Conservation (phyloP, 2,888 invertebrate genomes). For the Acrobeloides nanus region DNA sequence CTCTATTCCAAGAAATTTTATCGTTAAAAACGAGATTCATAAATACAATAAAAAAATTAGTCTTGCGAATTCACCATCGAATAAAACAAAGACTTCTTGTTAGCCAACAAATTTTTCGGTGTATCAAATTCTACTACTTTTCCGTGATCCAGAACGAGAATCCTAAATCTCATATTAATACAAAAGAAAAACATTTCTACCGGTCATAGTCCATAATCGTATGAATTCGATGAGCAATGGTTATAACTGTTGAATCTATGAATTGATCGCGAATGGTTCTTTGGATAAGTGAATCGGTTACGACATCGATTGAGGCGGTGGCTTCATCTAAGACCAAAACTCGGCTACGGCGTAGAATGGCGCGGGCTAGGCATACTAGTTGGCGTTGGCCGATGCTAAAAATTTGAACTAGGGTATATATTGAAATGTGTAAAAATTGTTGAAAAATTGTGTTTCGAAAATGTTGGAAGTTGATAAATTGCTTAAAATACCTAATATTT, state of each 20-base stretch:
- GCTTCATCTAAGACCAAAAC: slow-evolving; percentile 63
- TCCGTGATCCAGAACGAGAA: slow-evolving; percentile 56
- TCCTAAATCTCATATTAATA: slow-evolving; percentile 34
- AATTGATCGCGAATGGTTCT: slow-evolving; percentile 67
- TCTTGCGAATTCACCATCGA: slow-evolving; percentile 51
- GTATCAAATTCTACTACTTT: slow-evolving; percentile 55
- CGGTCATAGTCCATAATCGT: slow-evolving; percentile 79
- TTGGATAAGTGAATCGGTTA: slow-evolving; percentile 57
- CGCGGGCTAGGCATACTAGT: slow-evolving; percentile 58
- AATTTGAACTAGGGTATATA: slow-evolving; percentile 2
- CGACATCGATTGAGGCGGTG: slow-evolving; percentile 56
- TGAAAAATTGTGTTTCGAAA: slow-evolving; percentile 7
- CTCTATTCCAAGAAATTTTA: too few relatives aligned
- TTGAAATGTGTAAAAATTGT: neutral
- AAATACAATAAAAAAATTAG: too few relatives aligned
- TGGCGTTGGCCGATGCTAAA: slow-evolving; percentile 59
- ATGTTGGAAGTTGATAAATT: slow-evolving; percentile 4
- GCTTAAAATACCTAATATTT: slow-evolving; percentile 62
- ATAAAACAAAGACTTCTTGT: slow-evolving; percentile 54
- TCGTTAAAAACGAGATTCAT: too few relatives aligned
- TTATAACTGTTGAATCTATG: slow-evolving; percentile 63
- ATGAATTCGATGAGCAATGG: slow-evolving; percentile 74
- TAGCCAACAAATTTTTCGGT: slow-evolving; percentile 52
- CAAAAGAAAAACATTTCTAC: slow-evolving; percentile 16
- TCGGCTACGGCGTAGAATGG: slow-evolving; percentile 55